Conservation (phyloP, 2,797 vertebrate genomes). For the Gallinago nigripennis region DNA sequence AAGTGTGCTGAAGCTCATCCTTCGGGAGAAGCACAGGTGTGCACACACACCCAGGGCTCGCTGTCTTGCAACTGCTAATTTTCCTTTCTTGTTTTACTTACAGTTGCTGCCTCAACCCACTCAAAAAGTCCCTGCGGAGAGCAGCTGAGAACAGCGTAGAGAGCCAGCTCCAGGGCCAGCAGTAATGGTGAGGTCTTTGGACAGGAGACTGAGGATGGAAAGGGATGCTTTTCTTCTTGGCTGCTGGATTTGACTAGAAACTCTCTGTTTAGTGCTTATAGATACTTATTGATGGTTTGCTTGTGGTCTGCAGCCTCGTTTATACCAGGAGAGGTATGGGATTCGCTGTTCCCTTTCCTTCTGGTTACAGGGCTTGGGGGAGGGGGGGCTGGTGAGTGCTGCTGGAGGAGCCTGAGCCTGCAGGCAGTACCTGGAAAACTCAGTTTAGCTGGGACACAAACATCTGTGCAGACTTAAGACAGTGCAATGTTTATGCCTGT, state of each 20-base stretch:
- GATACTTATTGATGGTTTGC: neutral
- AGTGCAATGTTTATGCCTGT: neutral
- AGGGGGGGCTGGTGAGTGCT: neutral
- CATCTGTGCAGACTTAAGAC: neutral
- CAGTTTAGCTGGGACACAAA: neutral
- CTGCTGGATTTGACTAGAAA: neutral
- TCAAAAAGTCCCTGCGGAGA: neutral
- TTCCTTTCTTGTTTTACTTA: neutral
- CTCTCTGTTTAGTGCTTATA: neutral
- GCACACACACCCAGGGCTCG: neutral
- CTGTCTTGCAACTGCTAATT: neutral
- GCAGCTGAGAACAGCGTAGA: rapidly evolving
- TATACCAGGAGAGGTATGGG: neutral
- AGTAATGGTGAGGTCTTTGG: neutral
- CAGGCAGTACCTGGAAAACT: neutral
- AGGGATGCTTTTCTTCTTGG: neutral
- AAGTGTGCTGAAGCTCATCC: neutral
- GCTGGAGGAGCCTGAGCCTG: neutral
- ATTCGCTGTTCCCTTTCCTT: neutral
- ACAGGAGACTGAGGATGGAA: neutral
- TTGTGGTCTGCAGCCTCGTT: neutral
- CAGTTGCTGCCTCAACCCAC: neutral
- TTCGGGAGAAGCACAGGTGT: neutral
- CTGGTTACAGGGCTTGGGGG: neutral
- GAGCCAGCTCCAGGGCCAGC: neutral